These are phyloP conservation scores for Falco berigora DNA, from an alignment of 2,797 vertebrate genomes.

Conservation along the genomic window DNA sequence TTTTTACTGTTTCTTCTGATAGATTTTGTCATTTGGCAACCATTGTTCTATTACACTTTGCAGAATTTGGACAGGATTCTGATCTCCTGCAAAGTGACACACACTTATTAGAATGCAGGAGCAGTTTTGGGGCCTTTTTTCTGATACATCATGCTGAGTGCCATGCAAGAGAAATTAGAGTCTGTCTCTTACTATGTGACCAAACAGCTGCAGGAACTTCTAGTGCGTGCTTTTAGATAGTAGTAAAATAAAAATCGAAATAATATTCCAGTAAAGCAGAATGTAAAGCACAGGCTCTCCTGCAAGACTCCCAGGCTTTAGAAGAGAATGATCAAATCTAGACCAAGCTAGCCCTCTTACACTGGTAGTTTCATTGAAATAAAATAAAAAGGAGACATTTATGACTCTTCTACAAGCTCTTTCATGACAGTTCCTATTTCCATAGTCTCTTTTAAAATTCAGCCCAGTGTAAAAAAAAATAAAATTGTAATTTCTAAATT, in stretches of 20 bases:
- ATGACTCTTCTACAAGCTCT: not conserved
- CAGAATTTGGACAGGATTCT: slow-evolving; percentile 46
- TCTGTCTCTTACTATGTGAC: slow-evolving; percentile 2
- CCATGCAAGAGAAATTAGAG: slow-evolving; percentile 32
- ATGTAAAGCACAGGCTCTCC: not conserved
- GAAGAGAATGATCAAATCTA: not conserved
- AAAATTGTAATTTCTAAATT: not conserved
- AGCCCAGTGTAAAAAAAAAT: not conserved
- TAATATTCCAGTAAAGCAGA: not conserved
- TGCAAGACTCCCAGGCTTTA: not conserved
- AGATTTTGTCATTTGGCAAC: slow-evolving; percentile 49
- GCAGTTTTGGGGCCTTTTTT: slow-evolving; percentile 34
- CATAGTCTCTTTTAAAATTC: not conserved
- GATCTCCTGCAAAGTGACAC: slow-evolving; percentile 33
- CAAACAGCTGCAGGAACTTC: slow-evolving; percentile 33
- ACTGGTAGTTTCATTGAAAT: not conserved
- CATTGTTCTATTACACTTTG: slow-evolving; percentile 32
- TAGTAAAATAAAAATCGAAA: slow-evolving; percentile 1
- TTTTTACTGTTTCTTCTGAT: slow-evolving; percentile 55
- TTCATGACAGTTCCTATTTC: not conserved
- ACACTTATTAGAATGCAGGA: slow-evolving; percentile 27
- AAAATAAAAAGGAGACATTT: not conserved
- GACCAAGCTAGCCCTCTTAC: not conserved
- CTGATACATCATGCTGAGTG: slow-evolving; percentile 30
- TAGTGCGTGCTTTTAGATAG: not conserved